Base-by-base conservation (phyloP, 2,888 invertebrate genomes). In the Drosophila histrio region DNA sequence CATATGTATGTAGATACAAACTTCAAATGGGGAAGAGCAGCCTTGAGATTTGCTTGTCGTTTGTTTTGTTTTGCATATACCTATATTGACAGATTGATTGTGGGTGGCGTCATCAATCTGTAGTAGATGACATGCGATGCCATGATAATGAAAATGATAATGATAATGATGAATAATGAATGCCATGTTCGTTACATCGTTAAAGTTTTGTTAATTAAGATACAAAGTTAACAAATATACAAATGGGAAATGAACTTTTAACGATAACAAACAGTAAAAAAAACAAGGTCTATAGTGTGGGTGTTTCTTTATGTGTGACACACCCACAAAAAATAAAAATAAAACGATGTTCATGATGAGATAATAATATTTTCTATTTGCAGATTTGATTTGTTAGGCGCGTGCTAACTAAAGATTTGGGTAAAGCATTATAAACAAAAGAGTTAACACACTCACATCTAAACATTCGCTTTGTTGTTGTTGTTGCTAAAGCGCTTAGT, bases 311-410 rank as follows among this genome's bases (percentile, higher is more conserved):
- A 6, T 17, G 52, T 69, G 30, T 39, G 63, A 61, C 84, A 78
- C 85, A 72, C 81, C 78, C 63, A 58, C 58, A 26, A 50, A 64
- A 63, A 28, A 21, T 7, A 13, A 38, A 38, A 38, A 15, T 43
- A 3, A 44, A 43, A 68, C 71, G 56, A 60, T 72, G 53, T 34
- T 75, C 41, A 38, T 66, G 82, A 75, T 85, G 86, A 61, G 83
- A 80, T 80, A 86, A 81, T 86, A 80, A 80, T 77, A 65, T 77
- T 87, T 84, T 81, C 87, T 81, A 87, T 81, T 81, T 81, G 78
- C 80, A 81, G 80, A 81, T 87, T 71, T 77, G 67, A 68, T 74
- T 80, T 77, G 66, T 63, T 68, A 80, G 72, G 54, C 68, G 78
- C 63, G 81, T 83, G 78, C 65, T 80, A 86, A 79, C 64, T 38